phyloP scores from a whole-genome alignment of 2,797 vertebrate genomes.

The Heterohyrax brucei region DNA sequence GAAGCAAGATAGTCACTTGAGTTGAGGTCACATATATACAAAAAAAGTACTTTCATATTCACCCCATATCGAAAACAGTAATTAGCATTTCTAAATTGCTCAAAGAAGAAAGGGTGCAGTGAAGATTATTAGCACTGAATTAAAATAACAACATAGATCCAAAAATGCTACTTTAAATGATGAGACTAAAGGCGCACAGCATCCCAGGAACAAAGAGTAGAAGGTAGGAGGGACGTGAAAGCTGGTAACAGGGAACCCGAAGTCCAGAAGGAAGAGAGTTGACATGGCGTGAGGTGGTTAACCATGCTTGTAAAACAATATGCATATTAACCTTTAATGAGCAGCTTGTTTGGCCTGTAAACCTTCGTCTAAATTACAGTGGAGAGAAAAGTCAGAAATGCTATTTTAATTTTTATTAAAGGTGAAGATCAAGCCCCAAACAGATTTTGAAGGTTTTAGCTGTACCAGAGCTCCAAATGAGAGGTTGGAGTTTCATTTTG shows the following conservation, averaged over 20 bases:
- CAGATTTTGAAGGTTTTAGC: not conserved
- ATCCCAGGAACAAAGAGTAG: no score
- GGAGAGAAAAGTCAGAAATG: not conserved
- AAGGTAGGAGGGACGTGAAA: no score
- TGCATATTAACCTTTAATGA: no score
- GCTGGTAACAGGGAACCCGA: no score
- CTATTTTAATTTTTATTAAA: not conserved
- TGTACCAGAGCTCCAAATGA: not conserved
- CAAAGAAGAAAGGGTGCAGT: not conserved
- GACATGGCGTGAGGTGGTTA: no score
- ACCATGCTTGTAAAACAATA: no score
- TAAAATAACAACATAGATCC: not conserved
- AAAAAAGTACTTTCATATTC: not conserved
- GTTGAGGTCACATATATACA: not conserved
- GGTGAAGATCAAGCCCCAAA: not conserved
- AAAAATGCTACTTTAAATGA: not conserved
- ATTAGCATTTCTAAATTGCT: slow-evolving; percentile 16
- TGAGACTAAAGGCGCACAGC: no score
- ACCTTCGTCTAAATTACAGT: no score
- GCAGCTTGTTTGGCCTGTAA: no score
- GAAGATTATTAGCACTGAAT: not conserved
- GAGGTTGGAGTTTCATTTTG: not conserved
- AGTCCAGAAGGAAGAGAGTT: no score
- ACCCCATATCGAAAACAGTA: not conserved
- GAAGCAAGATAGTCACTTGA: not conserved